Base-by-base conservation (phyloP, 2,797 vertebrate genomes). In the Enteromius treurensis region DNA sequence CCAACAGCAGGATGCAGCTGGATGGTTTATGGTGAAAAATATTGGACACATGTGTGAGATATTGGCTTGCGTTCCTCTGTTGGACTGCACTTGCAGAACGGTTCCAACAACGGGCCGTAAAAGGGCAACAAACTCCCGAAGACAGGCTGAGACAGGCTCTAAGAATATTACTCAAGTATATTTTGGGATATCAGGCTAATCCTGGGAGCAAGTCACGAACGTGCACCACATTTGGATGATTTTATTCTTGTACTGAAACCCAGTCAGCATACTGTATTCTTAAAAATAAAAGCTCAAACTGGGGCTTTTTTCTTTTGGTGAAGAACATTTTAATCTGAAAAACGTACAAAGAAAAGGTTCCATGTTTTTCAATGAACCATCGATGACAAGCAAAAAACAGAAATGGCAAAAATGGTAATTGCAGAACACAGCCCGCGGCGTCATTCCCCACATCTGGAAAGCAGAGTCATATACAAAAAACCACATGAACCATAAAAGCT, bases 31-130 rank as follows among this genome's bases (percentile, higher is more conserved):
- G 10, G 37, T 26, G 69, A 81, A 65, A n/a, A 65, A 26, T 40
- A 62, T 42, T 71, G 21, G 40, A 71, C 68, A 73, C 69, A 73
- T 51, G 51, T 77, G 26, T 62, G 62, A 51, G 62, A 67, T 67
- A 62, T 29, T 74, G 70, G 60, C 71, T 51, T 2, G 4, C 17
- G 0, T 42, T 26, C 13, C 19, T 34, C 29, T 67, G 45, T 51
- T 79, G 42, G 77, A 67, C 7, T 34, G 19, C 45, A 74, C 40
- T 62, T 13, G 32, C 10, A 65, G 55, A 64, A 40, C 32, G 6
- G 45, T 37, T 81, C 29, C 69, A 81, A 53, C 29, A 74, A 19
- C 10, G 5, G 5, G 34, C 70, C 80, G 37, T 82, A 82, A 51
- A 82, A 81, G 80, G 71, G 23, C n/a, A 67, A 67, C 60, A 40